Conservation (phyloP, 1,140 invertebrate species). For the Gonatopus flavifemur region DNA sequence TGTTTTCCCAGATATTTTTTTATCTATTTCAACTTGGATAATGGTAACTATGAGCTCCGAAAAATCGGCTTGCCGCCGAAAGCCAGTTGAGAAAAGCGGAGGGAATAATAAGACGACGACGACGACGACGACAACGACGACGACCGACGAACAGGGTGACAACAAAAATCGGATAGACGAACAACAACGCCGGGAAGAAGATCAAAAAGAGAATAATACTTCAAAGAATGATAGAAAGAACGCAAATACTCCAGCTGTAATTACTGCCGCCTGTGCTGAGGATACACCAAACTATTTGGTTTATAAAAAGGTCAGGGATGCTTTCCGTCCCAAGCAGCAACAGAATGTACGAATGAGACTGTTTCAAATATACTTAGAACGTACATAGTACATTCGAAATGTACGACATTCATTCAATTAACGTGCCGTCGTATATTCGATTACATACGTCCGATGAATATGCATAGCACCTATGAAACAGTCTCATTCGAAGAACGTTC, state of each 20-base stretch:
- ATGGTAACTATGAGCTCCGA: conserved; percentile 58
- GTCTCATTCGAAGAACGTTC: no score
- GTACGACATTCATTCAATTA: no score
- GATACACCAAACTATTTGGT: conserved; percentile 53
- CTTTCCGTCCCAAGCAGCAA: no score
- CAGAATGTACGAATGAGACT: no score
- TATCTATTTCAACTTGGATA: conserved; percentile 40
- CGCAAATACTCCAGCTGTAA: conserved; percentile 31
- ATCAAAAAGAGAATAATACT: conserved; percentile 30
- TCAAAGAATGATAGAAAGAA: no score
- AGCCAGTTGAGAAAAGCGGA: conserved; percentile 39
- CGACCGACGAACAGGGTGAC: conserved; percentile 26
- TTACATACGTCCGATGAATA: no score
- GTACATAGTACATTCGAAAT: no score
- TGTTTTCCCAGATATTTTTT: no score
- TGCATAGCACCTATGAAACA: no score
- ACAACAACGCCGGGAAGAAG: conserved; percentile 18
- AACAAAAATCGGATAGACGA: conserved; percentile 21
- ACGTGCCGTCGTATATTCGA: no score
- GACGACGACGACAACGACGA: conserved; percentile 34
- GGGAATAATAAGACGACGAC: no score
- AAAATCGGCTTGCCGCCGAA: conserved; percentile 51
- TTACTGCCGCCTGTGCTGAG: conserved; percentile 45
- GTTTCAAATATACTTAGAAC: no score
- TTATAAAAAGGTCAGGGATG: conserved; percentile 53